Evolutionary conservation across 2,888 invertebrate genomes (phyloP), one percentile per base, ranked within the genome.

Genomic region (Spodoptera picta): DNA sequence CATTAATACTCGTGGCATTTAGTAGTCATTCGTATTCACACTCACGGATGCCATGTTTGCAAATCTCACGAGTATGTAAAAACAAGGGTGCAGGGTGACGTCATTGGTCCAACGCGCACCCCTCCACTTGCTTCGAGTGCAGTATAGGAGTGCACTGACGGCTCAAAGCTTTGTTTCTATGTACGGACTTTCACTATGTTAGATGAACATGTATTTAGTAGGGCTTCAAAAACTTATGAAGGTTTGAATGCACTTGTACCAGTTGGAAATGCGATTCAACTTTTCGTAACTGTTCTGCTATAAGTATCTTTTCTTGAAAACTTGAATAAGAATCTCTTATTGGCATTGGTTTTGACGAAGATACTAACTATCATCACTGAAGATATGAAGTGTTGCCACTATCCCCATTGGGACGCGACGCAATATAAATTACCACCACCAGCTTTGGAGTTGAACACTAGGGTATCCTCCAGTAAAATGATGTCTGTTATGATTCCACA

Each of bases 31-130:
- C 73, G 79, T 81, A 85, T 83, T 83, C 84, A 74, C 65, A 72
- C 80, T 72, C 84, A 85, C 84, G 84, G 67, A 70, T 80, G 83
- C 82, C 85, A 85, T 85, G 81, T 85, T 86, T 78, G 81, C 78
- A 53, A 77, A 77, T 79, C 70, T 69, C 82, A 69, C 80, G 76
- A 59, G 69, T 80, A 80, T 81, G 76, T 83, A 80, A 83, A 77
- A 80, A 82, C 77, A 75, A 79, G 87, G 84, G 82, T 79, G 83
- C 76, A 79, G 79, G 80, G 79, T 90, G 89, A 90, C 90, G 89
- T 89, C 91, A 92, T 91, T 92, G 92, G 92, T 89, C 86, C 88
- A 86, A 88, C 90, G 89, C 91, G 86, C 92, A 89, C 92, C 92
- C 92, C 57, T 52, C 69, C 60, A 69, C 76, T 76, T 60, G 42